A percentile compares a stretch with the other conserved stretches of the same genome.
Evolutionary conservation across 2,888 invertebrate species (phyloP).

Genomic region (Tetragnatha montana): DNA sequence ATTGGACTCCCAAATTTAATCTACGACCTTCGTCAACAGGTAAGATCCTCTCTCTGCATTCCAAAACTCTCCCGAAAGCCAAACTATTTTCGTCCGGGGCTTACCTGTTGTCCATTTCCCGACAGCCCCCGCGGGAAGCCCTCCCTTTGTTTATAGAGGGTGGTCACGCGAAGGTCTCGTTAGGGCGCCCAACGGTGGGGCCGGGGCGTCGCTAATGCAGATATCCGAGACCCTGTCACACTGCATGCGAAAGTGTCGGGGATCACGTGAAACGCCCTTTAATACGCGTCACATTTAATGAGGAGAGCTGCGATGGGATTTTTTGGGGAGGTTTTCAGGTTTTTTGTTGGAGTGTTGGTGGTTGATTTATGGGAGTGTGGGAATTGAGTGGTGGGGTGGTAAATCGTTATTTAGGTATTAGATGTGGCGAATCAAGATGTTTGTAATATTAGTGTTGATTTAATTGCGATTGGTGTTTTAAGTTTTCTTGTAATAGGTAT

Average conservation of each 20-base stretch:
- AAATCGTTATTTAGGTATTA: neutral
- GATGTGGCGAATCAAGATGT: no score
- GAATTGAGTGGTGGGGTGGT: neutral
- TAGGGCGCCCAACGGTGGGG: conserved; percentile 55
- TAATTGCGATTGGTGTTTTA: no score
- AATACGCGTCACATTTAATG: conserved; percentile 64
- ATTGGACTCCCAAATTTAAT: no score
- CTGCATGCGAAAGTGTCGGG: conserved; percentile 59
- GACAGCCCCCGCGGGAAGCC: conserved; percentile 48
- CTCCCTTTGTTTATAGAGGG: conserved; percentile 63
- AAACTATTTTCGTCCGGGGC: neutral
- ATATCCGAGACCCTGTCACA: conserved; percentile 64
- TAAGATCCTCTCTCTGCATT: no score
- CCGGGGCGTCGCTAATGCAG: conserved; percentile 68
- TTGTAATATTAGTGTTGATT: no score
- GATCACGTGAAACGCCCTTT: conserved; percentile 58
- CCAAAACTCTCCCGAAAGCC: no score
- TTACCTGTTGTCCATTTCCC: conserved; percentile 69
- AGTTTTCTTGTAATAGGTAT: no score
- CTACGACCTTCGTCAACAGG: no score
- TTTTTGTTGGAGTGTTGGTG: neutral
- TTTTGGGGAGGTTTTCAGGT: neutral
- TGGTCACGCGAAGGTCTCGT: conserved; percentile 63
- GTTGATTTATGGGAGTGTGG: neutral
- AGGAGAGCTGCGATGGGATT: neutral